Evolutionary conservation across 2,888 invertebrate genomes (phyloP).

Genomic region (Gryllus longicercus): DNA sequence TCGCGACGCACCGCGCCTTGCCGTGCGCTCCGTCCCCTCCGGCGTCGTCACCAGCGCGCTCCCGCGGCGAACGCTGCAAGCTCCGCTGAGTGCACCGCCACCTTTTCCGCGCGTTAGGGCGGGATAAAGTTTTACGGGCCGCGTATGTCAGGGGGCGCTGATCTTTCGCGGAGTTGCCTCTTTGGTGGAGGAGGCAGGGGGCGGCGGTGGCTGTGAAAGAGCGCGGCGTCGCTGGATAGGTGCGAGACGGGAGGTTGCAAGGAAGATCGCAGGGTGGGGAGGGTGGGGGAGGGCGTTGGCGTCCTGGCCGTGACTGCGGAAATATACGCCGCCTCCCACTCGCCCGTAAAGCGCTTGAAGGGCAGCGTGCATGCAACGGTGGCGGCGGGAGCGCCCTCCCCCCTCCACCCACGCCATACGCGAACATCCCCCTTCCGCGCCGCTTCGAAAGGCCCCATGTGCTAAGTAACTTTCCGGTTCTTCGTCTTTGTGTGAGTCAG

Average conservation of each 20-base stretch:
- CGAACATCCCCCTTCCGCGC: too few species aligned
- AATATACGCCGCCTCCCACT: background rate
- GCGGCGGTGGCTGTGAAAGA: background rate
- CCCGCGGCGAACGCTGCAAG: background rate
- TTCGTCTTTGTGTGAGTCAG: too few species aligned
- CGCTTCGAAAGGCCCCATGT: too few species aligned
- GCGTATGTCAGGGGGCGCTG: conserved; percentile 17
- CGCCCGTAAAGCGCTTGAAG: background rate
- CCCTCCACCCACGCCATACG: too few species aligned
- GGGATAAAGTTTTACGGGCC: conserved; percentile 9
- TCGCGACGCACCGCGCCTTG: background rate
- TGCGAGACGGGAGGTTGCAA: background rate
- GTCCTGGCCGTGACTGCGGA: background rate
- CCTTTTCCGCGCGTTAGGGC: background rate
- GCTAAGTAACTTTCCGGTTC: too few species aligned
- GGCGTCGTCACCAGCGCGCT: background rate
- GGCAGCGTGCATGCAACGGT: background rate
- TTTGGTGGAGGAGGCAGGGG: background rate
- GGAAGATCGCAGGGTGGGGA: background rate
- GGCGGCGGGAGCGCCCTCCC: background rate
- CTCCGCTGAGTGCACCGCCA: background rate
- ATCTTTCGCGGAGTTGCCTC: background rate
- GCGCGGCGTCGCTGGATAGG: background rate
- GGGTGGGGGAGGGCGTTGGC: background rate
- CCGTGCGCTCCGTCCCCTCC: background rate